Conservation (phyloP, 1,140 invertebrate genomes). For the Drosophila insularis region DNA sequence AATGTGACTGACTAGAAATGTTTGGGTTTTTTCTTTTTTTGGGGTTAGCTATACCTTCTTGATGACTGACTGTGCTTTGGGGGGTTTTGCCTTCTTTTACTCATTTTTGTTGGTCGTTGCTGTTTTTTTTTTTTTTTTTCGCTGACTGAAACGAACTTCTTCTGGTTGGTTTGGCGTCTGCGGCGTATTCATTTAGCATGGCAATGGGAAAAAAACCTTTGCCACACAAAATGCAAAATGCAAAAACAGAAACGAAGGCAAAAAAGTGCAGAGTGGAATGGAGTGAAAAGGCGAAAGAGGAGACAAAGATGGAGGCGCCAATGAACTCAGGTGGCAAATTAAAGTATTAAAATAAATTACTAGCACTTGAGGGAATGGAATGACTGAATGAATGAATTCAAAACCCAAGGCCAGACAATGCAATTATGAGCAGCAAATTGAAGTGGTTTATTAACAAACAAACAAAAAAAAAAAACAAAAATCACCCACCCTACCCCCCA, state of each 20-base stretch:
- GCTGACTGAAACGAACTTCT: constrained; percentile 56
- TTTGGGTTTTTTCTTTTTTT: constrained; percentile 34
- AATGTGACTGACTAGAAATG: constrained; percentile 25
- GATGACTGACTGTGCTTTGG: constrained; percentile 1
- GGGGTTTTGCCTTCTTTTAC: neutral
- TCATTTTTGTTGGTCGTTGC: neutral
- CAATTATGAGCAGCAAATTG: constrained; percentile 73
- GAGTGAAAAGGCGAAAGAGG: neutral
- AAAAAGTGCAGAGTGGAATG: neutral
- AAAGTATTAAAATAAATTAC: constrained; percentile 73
- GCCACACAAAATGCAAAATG: constrained; percentile 24
- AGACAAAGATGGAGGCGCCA: constrained; percentile 32
- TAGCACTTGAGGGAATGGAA: constrained; percentile 31
- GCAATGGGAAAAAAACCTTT: constrained; percentile 35
- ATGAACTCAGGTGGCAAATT: constrained; percentile 76
- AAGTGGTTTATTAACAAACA: constrained; percentile 14
- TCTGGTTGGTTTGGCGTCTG: constrained; percentile 55
- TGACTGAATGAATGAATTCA: neutral
- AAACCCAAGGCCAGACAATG: constrained; percentile 54
- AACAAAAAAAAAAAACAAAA: too few species aligned
- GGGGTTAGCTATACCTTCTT: constrained; percentile 7
- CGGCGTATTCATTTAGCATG: constrained; percentile 58
- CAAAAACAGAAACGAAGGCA: neutral
- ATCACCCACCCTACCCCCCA: neutral
- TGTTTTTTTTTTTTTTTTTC: constrained; percentile 22